Conservation (phyloP, 92 coral and sea anemone genomes). For the Isaurus tuberculatus region DNA sequence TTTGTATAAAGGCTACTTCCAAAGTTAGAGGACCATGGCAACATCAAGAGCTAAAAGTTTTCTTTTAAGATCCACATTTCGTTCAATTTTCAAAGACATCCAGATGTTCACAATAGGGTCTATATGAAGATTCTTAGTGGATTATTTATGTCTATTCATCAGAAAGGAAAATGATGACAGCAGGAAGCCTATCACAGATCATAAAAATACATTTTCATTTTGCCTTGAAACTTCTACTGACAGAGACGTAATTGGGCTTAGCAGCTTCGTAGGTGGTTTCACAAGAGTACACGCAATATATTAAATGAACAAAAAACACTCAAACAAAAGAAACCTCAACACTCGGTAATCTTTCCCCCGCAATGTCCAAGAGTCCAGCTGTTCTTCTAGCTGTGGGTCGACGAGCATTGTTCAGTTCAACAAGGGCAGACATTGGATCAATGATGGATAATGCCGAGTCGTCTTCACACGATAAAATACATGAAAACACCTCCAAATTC, state of each 20-base stretch:
- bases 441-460: constrained; percentile 95
- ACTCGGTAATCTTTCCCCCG: constrained; percentile 88
- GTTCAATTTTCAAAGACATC: neutral
- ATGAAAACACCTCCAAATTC: constrained; percentile 93
- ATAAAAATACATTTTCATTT: neutral
- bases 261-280: neutral
- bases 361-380: constrained; percentile 86
- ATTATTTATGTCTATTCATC: too few species aligned
- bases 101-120: neutral
- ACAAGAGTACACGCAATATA: neutral
- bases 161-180: too few species aligned
- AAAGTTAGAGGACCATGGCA: neutral
- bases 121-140: too few species aligned
- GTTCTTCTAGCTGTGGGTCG: constrained; percentile 80
- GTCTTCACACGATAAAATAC: constrained; percentile 92
- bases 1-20: too few species aligned
- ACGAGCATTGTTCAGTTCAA: constrained; percentile 91
- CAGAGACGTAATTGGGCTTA: neutral
- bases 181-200: too few species aligned
- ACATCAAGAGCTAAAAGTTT: neutral
- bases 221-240: neutral
- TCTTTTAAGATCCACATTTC: neutral
- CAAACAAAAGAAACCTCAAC: constrained; percentile 67
- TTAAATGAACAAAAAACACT: neutral
- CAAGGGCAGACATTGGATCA: constrained; percentile 93